These are phyloP conservation scores for Pollenia labialis DNA, from an alignment of 2,888 invertebrate species.

Conservation along the genomic window DNA sequence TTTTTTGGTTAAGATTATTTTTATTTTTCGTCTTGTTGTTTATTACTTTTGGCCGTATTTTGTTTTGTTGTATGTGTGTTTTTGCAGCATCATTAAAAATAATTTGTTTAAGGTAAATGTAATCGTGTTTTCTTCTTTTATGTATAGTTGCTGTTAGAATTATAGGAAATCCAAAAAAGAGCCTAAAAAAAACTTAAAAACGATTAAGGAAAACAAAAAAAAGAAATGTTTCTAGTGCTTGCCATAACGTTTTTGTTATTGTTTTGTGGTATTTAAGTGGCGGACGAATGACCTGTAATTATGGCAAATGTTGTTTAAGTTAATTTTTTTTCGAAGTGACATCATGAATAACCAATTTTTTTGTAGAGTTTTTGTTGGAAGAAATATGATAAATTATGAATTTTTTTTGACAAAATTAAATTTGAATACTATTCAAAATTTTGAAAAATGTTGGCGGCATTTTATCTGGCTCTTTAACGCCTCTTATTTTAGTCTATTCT, in stretches of 20 bases:
- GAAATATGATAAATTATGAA: constrained; percentile 54
- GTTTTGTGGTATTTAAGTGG: constrained; percentile 13
- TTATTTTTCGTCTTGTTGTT: constrained; percentile 38
- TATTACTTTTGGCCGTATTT: constrained; percentile 34
- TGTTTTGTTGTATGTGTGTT: constrained; percentile 64
- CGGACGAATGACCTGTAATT: constrained; percentile 55
- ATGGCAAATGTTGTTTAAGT: constrained; percentile 51
- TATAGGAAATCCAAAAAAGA: constrained; percentile 31
- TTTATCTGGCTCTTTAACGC: constrained; percentile 13
- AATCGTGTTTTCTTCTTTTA: constrained; percentile 48
- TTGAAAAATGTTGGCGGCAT: background rate
- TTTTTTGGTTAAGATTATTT: constrained; percentile 49
- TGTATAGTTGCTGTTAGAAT: background rate
- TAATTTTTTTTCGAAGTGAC: constrained; percentile 60
- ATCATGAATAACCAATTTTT: constrained; percentile 60
- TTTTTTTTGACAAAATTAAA: background rate
- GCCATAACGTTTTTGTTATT: constrained; percentile 1
- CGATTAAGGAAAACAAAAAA: constrained; percentile 9
- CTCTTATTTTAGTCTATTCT: background rate
- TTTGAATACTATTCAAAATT: constrained; percentile 5
- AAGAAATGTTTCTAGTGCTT: constrained; percentile 29
- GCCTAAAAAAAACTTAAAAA: constrained; percentile 31
- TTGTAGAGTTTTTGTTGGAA: constrained; percentile 30
- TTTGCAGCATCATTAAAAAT: constrained; percentile 81
- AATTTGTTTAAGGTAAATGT: constrained; percentile 77